Evolutionary conservation across 2,113 vertebrate species (phyloP), one percentile per base, ranked within the genome.

Genomic region (Peucedramus taeniatus): DNA sequence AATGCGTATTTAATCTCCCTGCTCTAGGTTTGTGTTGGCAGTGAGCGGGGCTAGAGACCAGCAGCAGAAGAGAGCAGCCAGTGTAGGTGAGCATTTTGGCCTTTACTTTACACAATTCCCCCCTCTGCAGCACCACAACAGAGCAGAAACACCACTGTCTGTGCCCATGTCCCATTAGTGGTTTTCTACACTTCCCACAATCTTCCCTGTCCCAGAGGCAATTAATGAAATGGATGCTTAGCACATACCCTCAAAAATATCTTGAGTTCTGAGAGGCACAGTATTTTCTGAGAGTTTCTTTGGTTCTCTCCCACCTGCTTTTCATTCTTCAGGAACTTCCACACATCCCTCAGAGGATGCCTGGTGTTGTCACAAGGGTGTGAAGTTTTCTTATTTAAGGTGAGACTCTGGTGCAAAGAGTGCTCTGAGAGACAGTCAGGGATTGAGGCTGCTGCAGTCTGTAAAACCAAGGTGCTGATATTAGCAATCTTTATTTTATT

Each of bases 21-120:
- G 53, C 72, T 82, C 20, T 50, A 40, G n/a, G 40, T 81, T 90
- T 69, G 13, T 63, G 81, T 70, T 83, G 70, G 84, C 75, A 84
- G 53, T 16, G 28, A 81, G 60, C 51, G 63, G 56, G 35, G 47
- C 35, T 33, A 47, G 63, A 80, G 63, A 80, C 15, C 81, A 61
- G 40, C 1, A 66, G 31, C 40, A 87, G 64, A 54, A 56, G 49
- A 70, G 12, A 70, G 15, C 8, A 28, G 49, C 9, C 18, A 27
- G 39, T 4, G 40, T 7, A 42, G 31, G 2, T 30, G 42, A 76
- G 35, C 35, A 13, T 76, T 96, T 64, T 66, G 44, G 53, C 42
- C 14, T 24, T 65, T 44, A 2, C 0, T 1, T 30, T 40, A 30
- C 65, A 56, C 10, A 20, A 0, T 42, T 63, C 11, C 13, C 28